Evolutionary conservation across 2,888 invertebrate species (phyloP).

Genomic region (Catocala nupta): DNA sequence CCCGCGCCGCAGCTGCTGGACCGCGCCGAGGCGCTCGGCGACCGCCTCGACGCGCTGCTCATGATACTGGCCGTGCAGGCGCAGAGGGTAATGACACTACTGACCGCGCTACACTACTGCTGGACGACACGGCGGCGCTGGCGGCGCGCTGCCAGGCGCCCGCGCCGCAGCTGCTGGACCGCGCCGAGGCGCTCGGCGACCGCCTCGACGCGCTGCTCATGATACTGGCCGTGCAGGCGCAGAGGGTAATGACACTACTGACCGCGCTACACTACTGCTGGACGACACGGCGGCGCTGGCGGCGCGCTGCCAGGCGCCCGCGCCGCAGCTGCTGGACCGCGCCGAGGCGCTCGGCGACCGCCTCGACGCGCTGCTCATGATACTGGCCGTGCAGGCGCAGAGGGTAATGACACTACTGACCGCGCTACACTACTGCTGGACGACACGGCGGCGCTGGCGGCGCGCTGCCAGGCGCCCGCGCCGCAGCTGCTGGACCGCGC

Average conservation of each 20-base stretch:
- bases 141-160: conserved; percentile 85
- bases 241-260: conserved; percentile 87
- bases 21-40: conserved; percentile 89
- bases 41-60: conserved; percentile 91
- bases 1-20: conserved; percentile 78
- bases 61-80: conserved; percentile 92
- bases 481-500: conserved; percentile 84
- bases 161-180: conserved; percentile 80
- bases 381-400: conserved; percentile 91
- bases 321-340: conserved; percentile 83
- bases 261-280: too few relatives aligned
- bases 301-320: conserved; percentile 80
- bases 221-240: conserved; percentile 92
- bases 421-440: too few relatives aligned
- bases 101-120: too few relatives aligned
- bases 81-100: conserved; percentile 88
- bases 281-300: conserved; percentile 80
- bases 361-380: conserved; percentile 91
- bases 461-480: conserved; percentile 80
- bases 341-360: conserved; percentile 91
- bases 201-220: conserved; percentile 91
- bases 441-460: conserved; percentile 81
- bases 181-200: conserved; percentile 90
- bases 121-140: conserved; percentile 68
- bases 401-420: conserved; percentile 85